Percentiles rank a stretch among this genome's conserved stretches.
phyloP scores from a whole-genome alignment of 2,797 vertebrate genomes.

The Toxotes lorentzi region DNA sequence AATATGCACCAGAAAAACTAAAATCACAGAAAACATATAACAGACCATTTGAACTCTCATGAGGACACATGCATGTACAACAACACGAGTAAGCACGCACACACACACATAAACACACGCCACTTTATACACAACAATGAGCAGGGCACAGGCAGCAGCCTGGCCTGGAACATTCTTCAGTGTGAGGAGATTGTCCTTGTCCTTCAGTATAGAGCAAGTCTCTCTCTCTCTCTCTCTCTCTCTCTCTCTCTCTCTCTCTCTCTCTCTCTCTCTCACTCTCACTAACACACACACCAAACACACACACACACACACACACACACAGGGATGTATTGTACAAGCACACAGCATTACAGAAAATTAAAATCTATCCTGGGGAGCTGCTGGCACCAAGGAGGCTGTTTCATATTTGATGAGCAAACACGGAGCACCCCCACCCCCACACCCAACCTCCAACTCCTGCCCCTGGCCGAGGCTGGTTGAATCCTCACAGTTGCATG shows the following conservation, averaged over 20 bases:
- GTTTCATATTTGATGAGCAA: slow-evolving; percentile 81
- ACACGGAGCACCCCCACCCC: slow-evolving; percentile 44
- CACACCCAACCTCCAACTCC: not conserved
- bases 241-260: no score
- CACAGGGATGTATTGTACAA: not conserved
- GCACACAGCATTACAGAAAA: slow-evolving; percentile 59
- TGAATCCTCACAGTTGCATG: not conserved
- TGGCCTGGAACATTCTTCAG: slow-evolving; percentile 50
- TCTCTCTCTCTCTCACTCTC: no score
- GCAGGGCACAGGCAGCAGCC: slow-evolving; percentile 34
- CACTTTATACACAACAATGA: slow-evolving; percentile 27
- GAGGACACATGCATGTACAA: not conserved
- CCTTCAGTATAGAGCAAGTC: slow-evolving; percentile 56
- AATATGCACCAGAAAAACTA: not conserved
- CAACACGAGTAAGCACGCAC: not conserved
- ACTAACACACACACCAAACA: no score
- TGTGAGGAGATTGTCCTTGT: slow-evolving; percentile 72
- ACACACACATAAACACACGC: slow-evolving; percentile 7
- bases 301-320: slow-evolving; percentile 18
- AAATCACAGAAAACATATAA: not conserved
- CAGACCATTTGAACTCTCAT: not conserved
- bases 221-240: not conserved
- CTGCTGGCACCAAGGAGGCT: slow-evolving; percentile 53
- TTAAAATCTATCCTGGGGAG: slow-evolving; percentile 71
- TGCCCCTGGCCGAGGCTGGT: not conserved